These are phyloP conservation scores for Glyphotaelius pellucidus DNA, from an alignment of 2,888 invertebrate genomes.

Conservation along the genomic window DNA sequence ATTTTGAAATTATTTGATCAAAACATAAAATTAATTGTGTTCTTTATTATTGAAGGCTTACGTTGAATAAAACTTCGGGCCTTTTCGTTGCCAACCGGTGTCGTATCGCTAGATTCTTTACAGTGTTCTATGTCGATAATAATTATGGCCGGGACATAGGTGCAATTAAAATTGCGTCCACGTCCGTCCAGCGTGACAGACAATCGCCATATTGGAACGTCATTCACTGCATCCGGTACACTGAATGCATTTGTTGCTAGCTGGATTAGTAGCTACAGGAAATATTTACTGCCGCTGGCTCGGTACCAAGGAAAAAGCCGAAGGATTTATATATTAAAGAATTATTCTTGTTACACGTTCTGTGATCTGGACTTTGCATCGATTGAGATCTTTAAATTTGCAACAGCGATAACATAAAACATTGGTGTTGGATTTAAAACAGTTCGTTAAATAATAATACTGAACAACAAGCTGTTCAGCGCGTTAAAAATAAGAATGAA, in stretches of 20 bases:
- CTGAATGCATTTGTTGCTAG: not conserved
- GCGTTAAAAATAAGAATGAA: too few species aligned
- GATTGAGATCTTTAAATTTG: too few species aligned
- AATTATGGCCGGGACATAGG: not conserved
- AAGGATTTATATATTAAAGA: not conserved
- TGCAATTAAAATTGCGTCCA: constrained; percentile 25
- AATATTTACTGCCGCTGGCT: not conserved
- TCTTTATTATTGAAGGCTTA: too few species aligned
- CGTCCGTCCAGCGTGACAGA: constrained; percentile 22
- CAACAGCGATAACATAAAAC: too few species aligned
- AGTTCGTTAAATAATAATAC: too few species aligned
- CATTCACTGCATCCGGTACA: constrained; percentile 20
- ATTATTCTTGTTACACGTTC: too few species aligned
- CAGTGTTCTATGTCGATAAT: not conserved
- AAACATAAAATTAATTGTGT: too few species aligned
- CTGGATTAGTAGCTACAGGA: not conserved
- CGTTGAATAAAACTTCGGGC: not conserved
- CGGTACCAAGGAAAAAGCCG: not conserved
- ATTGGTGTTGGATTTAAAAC: too few species aligned
- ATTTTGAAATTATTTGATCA: too few species aligned
- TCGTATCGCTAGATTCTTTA: not conserved
- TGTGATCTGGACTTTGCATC: too few species aligned
- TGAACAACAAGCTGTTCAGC: too few species aligned
- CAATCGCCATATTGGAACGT: constrained; percentile 27
- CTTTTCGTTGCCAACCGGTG: not conserved